Percentiles rank a stretch among this genome's conserved stretches.
These are phyloP conservation scores for Calyptommatus sinebrachiatus DNA, from an alignment of 2,113 vertebrate species.

Conservation along the genomic window DNA sequence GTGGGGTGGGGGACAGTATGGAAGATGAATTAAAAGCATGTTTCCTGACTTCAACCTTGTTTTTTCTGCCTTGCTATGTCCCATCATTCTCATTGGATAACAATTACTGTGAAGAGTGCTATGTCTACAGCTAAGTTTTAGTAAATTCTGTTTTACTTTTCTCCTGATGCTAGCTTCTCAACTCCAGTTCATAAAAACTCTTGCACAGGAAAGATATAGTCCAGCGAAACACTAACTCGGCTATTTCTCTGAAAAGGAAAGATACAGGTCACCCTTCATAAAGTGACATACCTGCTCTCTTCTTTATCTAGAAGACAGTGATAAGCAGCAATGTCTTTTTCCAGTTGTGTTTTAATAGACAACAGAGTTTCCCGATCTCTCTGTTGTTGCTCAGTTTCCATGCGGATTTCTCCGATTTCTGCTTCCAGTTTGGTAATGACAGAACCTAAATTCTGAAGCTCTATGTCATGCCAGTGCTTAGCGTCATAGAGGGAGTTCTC, in stretches of 20 bases:
- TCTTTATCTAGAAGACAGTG: conserved; percentile 89
- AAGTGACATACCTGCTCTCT: conserved; percentile 74
- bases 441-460: conserved; percentile 90
- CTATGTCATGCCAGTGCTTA: conserved; percentile 89
- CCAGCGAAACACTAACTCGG: no score
- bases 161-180: not conserved
- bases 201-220: rapidly evolving
- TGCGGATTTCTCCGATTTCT: conserved; percentile 82
- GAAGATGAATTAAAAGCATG: no score
- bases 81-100: no score
- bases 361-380: conserved; percentile 80
- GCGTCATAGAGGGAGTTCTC: conserved; percentile 86
- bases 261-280: not conserved
- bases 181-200: not conserved
- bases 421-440: conserved; percentile 86
- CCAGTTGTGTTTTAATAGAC: conserved; percentile 80
- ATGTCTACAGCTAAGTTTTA: not conserved
- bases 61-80: no score
- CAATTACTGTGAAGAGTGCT: not conserved
- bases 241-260: no score
- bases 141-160: not conserved
- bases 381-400: conserved; percentile 85
- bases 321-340: conserved; percentile 83
- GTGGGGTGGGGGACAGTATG: not conserved
- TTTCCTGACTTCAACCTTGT: no score